Conservation (phyloP, 1,140 invertebrate species). For the Brachionus rotundiformis region DNA sequence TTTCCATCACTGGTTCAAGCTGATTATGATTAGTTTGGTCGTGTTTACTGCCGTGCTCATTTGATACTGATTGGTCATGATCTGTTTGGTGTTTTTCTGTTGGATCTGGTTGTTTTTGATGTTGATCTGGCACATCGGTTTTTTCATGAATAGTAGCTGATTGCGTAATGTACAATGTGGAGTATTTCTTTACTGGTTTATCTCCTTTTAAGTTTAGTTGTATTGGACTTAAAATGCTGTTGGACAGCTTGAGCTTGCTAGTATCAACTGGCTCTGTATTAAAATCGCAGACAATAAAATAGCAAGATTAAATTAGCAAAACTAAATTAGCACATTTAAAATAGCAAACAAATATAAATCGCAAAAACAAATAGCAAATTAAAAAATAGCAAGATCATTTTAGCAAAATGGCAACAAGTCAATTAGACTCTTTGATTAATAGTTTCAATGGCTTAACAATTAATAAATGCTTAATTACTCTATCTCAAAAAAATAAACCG, state of each 20-base stretch:
- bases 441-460: neutral
- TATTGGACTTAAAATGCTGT: neutral
- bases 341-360: neutral
- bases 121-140: neutral
- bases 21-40: neutral
- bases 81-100: neutral
- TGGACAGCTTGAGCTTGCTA: neutral
- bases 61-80: neutral
- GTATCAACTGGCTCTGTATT: neutral
- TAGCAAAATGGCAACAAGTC: neutral
- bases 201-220: neutral
- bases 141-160: too few relatives aligned
- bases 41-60: neutral
- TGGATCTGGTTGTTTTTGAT: neutral
- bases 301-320: constrained; percentile 3
- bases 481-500: constrained; percentile 8
- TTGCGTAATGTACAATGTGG: too few relatives aligned
- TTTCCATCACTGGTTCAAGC: neutral
- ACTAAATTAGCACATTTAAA: neutral
- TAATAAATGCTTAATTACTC: neutral
- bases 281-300: neutral
- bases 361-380: neutral
- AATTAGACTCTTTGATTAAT: neutral
- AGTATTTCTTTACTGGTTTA: neutral
- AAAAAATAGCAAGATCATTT: neutral